Conservation (phyloP, 2,113 vertebrate species). For the Urocynchramus pylzowi region DNA sequence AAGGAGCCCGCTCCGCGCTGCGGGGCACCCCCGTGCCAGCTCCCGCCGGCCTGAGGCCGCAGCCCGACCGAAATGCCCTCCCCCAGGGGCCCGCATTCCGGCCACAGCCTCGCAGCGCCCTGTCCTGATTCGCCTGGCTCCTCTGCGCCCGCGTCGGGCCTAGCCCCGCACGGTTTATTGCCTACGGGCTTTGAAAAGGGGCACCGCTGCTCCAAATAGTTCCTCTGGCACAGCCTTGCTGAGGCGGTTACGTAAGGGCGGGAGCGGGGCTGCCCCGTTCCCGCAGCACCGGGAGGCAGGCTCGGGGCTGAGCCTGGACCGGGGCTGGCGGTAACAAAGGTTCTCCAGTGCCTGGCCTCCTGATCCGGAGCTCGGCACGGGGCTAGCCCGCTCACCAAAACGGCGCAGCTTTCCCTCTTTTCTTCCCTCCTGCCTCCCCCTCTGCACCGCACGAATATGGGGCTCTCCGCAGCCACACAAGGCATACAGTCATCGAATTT, state of each 20-base stretch:
- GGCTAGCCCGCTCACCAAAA: background rate
- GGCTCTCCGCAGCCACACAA: background rate
- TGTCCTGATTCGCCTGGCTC: background rate
- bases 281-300: background rate
- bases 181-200: background rate
- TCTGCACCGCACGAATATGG: no score
- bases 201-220: background rate
- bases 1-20: background rate
- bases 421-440: background rate
- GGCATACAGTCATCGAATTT: background rate
- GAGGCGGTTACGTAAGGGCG: background rate
- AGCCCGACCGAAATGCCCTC: background rate
- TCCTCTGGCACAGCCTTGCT: background rate
- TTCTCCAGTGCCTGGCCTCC: background rate
- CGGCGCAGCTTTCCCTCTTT: background rate
- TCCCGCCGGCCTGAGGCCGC: background rate
- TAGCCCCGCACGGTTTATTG: background rate
- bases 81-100: background rate
- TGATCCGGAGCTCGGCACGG: background rate
- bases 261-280: background rate
- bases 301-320: rapidly evolving
- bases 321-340: background rate
- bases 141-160: background rate
- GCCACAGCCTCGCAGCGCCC: background rate
- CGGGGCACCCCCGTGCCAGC: background rate